A percentile compares a stretch with the other conserved stretches of the same genome.
Conservation (phyloP, 2,113 vertebrate genomes). For the Lonchura striata region DNA sequence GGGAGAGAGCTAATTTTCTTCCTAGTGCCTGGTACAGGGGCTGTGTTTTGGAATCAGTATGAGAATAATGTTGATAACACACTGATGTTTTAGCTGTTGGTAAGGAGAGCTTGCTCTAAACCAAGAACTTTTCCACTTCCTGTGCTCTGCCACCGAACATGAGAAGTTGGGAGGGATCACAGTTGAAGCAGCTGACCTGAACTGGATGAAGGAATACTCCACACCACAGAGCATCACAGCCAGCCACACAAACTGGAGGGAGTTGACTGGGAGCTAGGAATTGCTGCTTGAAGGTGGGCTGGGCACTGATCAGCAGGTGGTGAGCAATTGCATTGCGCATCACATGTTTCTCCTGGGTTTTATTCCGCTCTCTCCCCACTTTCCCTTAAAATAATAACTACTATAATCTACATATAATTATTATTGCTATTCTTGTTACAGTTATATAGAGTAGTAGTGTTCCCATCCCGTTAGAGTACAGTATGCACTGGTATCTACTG, state of each 20-base stretch:
- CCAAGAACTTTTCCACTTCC: neutral
- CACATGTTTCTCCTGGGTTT: neutral
- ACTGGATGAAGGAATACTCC: neutral
- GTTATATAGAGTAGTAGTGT: neutral
- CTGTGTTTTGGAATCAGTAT: neutral
- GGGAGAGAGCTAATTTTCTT: neutral
- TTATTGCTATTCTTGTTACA: neutral
- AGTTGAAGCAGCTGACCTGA: neutral
- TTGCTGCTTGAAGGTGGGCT: neutral
- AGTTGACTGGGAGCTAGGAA: neutral
- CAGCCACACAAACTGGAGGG: neutral
- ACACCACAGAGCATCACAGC: accelerated
- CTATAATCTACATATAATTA: neutral
- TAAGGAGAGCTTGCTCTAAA: neutral
- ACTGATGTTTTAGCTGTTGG: neutral
- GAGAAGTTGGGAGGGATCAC: neutral
- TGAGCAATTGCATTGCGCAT: neutral
- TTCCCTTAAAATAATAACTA: neutral
- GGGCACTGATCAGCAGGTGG: accelerated
- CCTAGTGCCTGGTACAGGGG: neutral
- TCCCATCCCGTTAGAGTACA: neutral
- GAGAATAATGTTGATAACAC: neutral
- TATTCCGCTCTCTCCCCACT: neutral
- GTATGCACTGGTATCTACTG: neutral
- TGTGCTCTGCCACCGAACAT: neutral